Evolutionary conservation across 2,797 vertebrate genomes (phyloP).

Genomic region (Chrosomus eos): DNA sequence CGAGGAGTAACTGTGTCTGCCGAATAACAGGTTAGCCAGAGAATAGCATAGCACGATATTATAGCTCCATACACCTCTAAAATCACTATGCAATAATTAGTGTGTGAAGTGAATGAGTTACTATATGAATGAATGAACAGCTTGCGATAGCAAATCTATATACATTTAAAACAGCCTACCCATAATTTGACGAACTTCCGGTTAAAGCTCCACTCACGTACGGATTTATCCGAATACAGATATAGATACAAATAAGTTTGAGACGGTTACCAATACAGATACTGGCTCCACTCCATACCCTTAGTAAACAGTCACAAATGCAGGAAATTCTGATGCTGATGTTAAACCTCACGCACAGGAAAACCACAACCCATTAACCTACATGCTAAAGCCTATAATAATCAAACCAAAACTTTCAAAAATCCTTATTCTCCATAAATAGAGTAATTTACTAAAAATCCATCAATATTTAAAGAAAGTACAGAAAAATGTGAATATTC

Average conservation of each 20-base stretch:
- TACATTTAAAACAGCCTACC: neutral
- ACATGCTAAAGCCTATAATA: constrained; percentile 47
- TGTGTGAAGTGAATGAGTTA: neutral
- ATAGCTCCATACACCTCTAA: neutral
- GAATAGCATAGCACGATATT: neutral
- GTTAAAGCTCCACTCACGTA: neutral
- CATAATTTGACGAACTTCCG: neutral
- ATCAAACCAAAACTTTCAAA: constrained; percentile 25
- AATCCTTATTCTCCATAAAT: neutral
- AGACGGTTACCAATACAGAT: neutral
- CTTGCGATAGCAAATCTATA: neutral
- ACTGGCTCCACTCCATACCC: neutral
- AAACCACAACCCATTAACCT: constrained; percentile 62
- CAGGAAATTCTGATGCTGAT: constrained; percentile 55
- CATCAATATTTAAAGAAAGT: neutral
- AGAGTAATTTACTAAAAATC: neutral
- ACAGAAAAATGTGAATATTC: neutral
- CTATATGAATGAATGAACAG: neutral
- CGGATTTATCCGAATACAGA: neutral
- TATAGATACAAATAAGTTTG: neutral
- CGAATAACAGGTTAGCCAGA: neutral
- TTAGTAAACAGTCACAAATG: constrained; percentile 26
- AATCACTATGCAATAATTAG: neutral
- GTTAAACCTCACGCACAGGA: constrained; percentile 45
- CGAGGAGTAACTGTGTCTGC: too few species aligned